Evolutionary conservation across 2,113 vertebrate species (phyloP), one percentile per base, ranked within the genome.

Genomic region (Varanus salvator): DNA sequence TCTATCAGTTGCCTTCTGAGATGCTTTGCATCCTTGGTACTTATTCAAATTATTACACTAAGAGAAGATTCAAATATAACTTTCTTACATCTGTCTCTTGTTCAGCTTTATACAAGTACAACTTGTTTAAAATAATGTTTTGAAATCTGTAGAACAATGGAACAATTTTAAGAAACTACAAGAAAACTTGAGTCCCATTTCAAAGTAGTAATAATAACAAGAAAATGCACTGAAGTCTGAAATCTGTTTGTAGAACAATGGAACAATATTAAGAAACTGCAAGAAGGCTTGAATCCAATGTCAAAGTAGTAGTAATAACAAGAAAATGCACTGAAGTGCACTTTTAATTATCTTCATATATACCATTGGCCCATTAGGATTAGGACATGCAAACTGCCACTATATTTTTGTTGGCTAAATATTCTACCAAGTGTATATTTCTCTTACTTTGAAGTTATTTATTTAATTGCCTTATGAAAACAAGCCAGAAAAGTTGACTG

Each of bases 401-500:
- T 52, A 27, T 76, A 84, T 76, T 68, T 89, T 77, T 77, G 29
- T 76, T 87, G 76, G 27, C 31, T 69, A 84, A 64, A 84, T 76
- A 84, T 84, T 66, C 38, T 1, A 74, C 50, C 4, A 69, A 68
- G 80, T 71, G 31, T 80, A 50, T 89, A 77, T 89, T 87, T 78
- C n/a, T 75, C 19, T 48, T 75, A 25, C 71, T 89, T 15, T 7
- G 0, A 54, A 11, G 4, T 87, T 31, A 64, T 87, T 75, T 86
- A 52, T 89, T 82, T 86, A 1, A 89, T 88, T 88, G 85, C 93
- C 72, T 57, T 90, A 23, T 54, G 0, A 34, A n/a, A 88, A 82
- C 85, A 87, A 83, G 27, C 29, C 88, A 88, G 86, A 78, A 94
- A 88, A 52, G 72, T 11, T 87, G 52, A 89, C 54, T 72, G 29